Conservation (phyloP, 2,797 vertebrate genomes). For the Sphenopsis melanotis region DNA sequence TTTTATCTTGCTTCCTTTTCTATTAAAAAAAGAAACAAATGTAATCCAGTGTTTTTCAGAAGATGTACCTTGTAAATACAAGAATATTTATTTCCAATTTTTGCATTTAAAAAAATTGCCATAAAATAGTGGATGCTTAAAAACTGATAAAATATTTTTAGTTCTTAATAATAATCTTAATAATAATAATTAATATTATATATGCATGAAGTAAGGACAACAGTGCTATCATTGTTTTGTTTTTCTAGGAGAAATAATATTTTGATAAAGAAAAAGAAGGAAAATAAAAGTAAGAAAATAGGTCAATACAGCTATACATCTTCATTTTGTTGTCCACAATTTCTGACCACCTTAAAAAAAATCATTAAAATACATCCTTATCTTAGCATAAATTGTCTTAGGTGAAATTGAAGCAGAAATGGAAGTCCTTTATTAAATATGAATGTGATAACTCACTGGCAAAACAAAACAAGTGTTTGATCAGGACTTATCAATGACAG, state of each 20-base stretch:
- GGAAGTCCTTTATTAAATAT: neutral
- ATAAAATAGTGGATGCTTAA: neutral
- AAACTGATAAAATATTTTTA: neutral
- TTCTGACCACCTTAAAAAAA: neutral
- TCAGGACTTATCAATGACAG: neutral
- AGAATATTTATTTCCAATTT: neutral
- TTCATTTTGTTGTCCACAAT: neutral
- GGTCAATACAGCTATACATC: neutral
- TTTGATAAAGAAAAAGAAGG: neutral
- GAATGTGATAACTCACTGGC: neutral
- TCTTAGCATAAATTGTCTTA: neutral
- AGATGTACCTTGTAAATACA: neutral
- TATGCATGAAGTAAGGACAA: neutral
- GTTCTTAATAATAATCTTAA: neutral
- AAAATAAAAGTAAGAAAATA: neutral
- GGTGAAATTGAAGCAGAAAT: neutral
- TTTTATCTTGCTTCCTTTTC: neutral
- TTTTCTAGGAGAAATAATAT: neutral
- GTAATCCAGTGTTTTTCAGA: neutral
- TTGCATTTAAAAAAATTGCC: neutral
- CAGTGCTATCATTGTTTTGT: neutral
- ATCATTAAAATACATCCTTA: neutral
- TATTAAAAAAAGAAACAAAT: neutral
- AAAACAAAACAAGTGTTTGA: neutral
- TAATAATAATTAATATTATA: neutral